phyloP scores from a whole-genome alignment of 2,797 vertebrate species.

The Ficedula albicollis region DNA sequence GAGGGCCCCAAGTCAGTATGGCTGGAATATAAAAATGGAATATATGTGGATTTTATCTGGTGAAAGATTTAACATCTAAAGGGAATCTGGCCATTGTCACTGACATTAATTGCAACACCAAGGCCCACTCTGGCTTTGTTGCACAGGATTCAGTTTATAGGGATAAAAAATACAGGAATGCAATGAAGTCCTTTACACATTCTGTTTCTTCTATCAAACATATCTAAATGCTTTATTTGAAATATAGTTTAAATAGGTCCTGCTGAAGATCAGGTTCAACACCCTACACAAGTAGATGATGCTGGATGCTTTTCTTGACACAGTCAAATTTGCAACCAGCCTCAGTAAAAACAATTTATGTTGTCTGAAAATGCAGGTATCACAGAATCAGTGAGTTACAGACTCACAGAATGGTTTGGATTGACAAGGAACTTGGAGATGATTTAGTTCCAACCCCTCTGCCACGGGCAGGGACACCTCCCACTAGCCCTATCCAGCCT shows the following conservation, averaged over 20 bases:
- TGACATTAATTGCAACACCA: neutral
- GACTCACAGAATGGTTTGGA: neutral
- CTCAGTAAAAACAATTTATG: neutral
- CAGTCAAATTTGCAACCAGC: neutral
- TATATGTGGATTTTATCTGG: neutral
- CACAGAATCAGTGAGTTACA: neutral
- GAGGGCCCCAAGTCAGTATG: neutral
- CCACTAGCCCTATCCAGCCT: neutral
- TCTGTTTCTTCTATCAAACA: neutral
- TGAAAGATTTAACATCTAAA: neutral
- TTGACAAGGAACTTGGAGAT: neutral
- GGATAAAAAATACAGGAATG: neutral
- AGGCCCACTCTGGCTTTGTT: neutral
- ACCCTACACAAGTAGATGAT: neutral
- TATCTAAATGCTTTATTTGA: neutral
- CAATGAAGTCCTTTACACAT: neutral
- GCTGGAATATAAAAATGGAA: neutral
- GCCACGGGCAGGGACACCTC: neutral
- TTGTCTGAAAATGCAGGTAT: neutral
- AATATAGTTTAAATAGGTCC: neutral
- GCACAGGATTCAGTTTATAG: neutral
- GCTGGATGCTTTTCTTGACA: neutral
- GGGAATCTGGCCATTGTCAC: neutral
- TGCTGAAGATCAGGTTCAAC: neutral
- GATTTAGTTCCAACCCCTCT: neutral